Conservation (phyloP, 2,888 invertebrate species). For the Dyspetes luteomarginatus region DNA sequence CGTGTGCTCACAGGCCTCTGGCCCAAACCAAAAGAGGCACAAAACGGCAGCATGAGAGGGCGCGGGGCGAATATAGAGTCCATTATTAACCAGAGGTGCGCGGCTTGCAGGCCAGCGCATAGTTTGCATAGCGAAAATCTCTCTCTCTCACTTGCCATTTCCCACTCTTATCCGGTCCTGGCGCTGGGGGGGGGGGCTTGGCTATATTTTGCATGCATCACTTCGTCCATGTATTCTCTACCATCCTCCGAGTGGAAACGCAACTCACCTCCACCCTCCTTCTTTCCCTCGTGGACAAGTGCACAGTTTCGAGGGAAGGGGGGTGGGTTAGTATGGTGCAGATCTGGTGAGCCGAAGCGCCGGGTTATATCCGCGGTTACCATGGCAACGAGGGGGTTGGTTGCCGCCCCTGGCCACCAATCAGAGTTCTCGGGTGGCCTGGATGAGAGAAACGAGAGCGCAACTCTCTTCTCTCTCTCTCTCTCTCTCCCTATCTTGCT, state of each 20-base stretch:
- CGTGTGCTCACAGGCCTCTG: not conserved
- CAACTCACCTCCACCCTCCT: conserved; percentile 55
- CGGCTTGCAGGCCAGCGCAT: conserved; percentile 71
- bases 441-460: conserved; percentile 76
- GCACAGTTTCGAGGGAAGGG: not conserved
- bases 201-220: conserved; percentile 18
- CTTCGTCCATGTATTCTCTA: conserved; percentile 49
- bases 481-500: conserved; percentile 5
- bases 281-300: conserved; percentile 27
- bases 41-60: not conserved
- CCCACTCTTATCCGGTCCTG: conserved; percentile 3
- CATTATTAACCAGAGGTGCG: conserved; percentile 76
- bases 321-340: not conserved
- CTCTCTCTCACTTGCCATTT: conserved; percentile 47
- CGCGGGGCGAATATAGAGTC: conserved; percentile 73
- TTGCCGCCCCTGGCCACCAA: conserved; percentile 84
- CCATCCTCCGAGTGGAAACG: conserved; percentile 30
- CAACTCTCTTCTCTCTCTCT: conserved; percentile 47
- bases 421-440: conserved; percentile 84
- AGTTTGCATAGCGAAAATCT: conserved; percentile 74
- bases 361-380: conserved; percentile 85
- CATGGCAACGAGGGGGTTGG: conserved; percentile 85
- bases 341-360: conserved; percentile 64
- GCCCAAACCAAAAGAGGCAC: conserved; percentile 25
- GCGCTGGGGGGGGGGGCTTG: not conserved